These are phyloP conservation scores for Dolichallabes microphthalmus DNA, from an alignment of 2,113 vertebrate genomes.

Conservation along the genomic window DNA sequence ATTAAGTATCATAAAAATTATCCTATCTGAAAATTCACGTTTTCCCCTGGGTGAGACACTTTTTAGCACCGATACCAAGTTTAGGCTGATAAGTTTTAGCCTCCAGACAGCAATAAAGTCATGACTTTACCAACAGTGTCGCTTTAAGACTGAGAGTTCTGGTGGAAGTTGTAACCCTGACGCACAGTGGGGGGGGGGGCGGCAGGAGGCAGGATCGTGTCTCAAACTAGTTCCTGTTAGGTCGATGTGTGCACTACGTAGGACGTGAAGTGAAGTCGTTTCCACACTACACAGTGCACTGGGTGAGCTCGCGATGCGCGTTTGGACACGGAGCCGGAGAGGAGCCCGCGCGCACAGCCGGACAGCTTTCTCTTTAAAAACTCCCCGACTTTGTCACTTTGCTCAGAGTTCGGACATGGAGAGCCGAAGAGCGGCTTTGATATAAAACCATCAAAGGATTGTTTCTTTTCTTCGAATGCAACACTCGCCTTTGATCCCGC, in stretches of 20 bases:
- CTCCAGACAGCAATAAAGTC: background rate
- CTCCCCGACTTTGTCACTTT: constrained; percentile 5
- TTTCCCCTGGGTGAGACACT: too few relatives aligned
- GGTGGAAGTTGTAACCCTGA: background rate
- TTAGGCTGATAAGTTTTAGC: background rate
- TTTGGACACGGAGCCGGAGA: background rate
- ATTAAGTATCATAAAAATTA: too few relatives aligned
- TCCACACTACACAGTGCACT: background rate
- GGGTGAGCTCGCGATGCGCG: background rate
- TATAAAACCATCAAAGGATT: too few relatives aligned
- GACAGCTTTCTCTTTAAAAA: constrained; percentile 37
- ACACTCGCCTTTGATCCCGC: background rate
- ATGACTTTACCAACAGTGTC: background rate
- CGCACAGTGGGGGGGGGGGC: too few relatives aligned
- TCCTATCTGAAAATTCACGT: too few relatives aligned
- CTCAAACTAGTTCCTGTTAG: background rate
- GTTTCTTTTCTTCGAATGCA: background rate
- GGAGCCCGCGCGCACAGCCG: constrained; percentile 42
- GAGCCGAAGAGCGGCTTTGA: too few relatives aligned
- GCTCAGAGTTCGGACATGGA: background rate
- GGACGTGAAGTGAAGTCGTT: background rate
- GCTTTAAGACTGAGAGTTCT: constrained; percentile 8
- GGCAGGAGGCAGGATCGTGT: background rate
- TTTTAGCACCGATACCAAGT: too few relatives aligned
- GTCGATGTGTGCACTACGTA: background rate